Percentiles rank a stretch among this genome's conserved stretches.
phyloP scores from a whole-genome alignment of 2,113 vertebrate species.

The Falcunculus frontatus region DNA sequence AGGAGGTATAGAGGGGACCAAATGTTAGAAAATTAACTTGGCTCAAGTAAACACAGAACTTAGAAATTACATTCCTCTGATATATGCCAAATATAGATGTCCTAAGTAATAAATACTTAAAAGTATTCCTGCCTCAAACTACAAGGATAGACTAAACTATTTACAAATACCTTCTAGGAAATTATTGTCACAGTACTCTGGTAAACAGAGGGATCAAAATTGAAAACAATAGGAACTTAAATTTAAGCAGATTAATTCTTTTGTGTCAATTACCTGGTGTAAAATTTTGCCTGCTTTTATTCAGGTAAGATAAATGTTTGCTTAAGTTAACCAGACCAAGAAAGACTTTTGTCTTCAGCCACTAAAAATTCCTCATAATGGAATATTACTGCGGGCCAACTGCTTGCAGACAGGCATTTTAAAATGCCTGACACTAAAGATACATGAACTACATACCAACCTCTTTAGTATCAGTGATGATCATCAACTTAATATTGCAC shows the following conservation, averaged over 20 bases:
- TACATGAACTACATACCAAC: background rate
- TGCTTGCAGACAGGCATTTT: background rate
- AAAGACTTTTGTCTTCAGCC: background rate
- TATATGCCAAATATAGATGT: background rate
- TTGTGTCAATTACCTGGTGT: background rate
- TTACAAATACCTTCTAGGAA: background rate
- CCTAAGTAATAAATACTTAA: background rate
- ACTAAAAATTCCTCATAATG: background rate
- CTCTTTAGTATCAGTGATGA: background rate
- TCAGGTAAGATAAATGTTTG: background rate
- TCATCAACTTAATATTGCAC: background rate
- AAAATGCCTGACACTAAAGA: background rate
- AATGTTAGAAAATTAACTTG: background rate
- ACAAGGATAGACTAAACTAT: background rate
- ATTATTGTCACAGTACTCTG: background rate
- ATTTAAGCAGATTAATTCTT: background rate
- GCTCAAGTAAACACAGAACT: background rate
- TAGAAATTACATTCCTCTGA: background rate
- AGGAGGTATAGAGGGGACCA: background rate
- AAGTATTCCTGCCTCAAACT: background rate
- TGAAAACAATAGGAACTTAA: background rate
- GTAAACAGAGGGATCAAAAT: background rate
- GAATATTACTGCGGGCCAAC: background rate
- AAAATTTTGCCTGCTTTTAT: background rate
- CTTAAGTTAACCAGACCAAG: background rate